Conservation (phyloP, 2,888 invertebrate genomes). For the Geophilus truncorum region DNA sequence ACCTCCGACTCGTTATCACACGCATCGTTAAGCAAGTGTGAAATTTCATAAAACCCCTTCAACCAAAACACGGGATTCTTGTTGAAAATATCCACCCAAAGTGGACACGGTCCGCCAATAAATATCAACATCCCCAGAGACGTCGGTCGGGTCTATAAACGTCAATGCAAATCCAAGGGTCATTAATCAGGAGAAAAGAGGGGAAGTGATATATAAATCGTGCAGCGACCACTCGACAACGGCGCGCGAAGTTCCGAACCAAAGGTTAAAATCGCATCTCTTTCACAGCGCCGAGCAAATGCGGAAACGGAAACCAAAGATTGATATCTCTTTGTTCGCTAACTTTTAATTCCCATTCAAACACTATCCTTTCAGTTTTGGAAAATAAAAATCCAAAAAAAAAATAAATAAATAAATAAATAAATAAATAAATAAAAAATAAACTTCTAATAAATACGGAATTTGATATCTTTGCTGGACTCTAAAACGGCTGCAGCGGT, state of each 20-base stretch:
- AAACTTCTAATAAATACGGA: too few relatives aligned
- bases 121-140: not conserved
- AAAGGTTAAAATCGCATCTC: not conserved
- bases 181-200: not conserved
- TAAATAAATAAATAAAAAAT: too few relatives aligned
- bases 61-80: not conserved
- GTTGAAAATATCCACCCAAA: not conserved
- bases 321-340: not conserved
- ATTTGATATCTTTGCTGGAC: too few relatives aligned
- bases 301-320: not conserved
- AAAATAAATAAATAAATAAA: too few relatives aligned
- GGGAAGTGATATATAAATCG: not conserved
- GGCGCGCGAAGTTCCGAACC: not conserved
- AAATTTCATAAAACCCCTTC: constrained; percentile 17
- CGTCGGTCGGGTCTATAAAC: not conserved
- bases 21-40: constrained; percentile 18
- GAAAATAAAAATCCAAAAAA: too few relatives aligned
- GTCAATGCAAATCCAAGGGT: not conserved
- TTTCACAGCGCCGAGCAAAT: not conserved
- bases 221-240: not conserved
- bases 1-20: constrained; percentile 12
- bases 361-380: too few relatives aligned
- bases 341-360: too few relatives aligned
- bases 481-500: not conserved
- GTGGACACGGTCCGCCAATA: not conserved